phyloP scores from a whole-genome alignment of 2,113 vertebrate genomes.

The Tyrannus savana region DNA sequence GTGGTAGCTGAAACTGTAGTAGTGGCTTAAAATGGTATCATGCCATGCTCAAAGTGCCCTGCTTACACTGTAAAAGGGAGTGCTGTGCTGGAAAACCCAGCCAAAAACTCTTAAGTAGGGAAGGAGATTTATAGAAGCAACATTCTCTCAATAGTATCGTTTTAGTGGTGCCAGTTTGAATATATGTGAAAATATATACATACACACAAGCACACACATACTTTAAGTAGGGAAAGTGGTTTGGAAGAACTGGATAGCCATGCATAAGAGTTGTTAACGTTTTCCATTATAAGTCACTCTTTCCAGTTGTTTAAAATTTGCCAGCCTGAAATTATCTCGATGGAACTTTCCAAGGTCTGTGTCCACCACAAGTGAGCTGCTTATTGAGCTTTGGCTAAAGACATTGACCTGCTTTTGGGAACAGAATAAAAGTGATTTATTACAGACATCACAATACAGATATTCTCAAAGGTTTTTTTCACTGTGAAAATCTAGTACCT shows the following conservation, averaged over 20 bases:
- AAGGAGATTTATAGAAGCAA: not conserved
- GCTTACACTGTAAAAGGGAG: not conserved
- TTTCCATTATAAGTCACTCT: not conserved
- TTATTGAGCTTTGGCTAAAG: not conserved
- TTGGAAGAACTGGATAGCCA: not conserved
- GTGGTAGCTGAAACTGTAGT: not conserved
- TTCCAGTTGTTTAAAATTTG: not conserved
- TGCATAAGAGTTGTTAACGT: not conserved
- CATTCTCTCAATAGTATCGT: not conserved
- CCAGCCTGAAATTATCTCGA: not conserved
- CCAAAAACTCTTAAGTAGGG: not conserved
- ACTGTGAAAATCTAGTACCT: not conserved
- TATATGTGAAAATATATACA: not conserved
- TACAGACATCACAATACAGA: not conserved
- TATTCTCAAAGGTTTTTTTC: not conserved
- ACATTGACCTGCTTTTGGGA: not conserved
- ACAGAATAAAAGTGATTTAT: not conserved
- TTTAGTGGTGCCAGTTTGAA: not conserved
- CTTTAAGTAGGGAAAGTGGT: not conserved
- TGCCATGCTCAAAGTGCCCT: not conserved
- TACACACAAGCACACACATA: accelerated
- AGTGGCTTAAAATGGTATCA: not conserved
- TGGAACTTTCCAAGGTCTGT: slow-evolving; percentile 2
- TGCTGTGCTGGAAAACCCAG: not conserved
- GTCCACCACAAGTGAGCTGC: not conserved